Conservation (phyloP, 2,797 vertebrate genomes). For the Taenioides sp. region DNA sequence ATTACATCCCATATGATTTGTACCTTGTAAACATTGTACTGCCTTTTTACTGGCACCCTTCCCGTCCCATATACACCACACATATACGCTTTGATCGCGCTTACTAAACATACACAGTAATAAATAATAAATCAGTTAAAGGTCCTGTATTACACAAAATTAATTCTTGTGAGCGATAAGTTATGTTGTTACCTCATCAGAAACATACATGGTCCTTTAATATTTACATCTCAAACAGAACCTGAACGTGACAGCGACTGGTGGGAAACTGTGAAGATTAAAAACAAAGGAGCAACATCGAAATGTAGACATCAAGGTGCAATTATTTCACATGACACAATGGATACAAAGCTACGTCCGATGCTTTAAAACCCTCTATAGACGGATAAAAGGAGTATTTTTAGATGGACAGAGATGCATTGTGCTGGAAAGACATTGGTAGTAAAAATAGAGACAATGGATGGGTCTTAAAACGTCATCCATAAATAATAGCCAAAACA, state of each 20-base stretch:
- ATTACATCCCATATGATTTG: slow-evolving; percentile 21
- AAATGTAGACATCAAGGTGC: slow-evolving; percentile 47
- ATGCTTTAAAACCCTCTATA: slow-evolving; percentile 32
- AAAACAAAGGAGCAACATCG: slow-evolving; percentile 28
- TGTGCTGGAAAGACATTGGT: neutral
- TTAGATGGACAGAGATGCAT: slow-evolving; percentile 30
- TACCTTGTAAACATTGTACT: slow-evolving; percentile 25
- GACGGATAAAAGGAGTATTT: slow-evolving; percentile 40
- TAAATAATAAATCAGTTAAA: slow-evolving; percentile 18
- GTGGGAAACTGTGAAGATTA: slow-evolving; percentile 39
- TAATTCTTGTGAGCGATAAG: too few relatives aligned
- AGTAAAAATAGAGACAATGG: slow-evolving; percentile 18
- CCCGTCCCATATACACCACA: slow-evolving; percentile 12
- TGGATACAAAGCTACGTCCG: slow-evolving; percentile 52
- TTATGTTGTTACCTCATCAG: too few relatives aligned
- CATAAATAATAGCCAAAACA: slow-evolving; percentile 26
- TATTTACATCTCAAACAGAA: slow-evolving; percentile 22
- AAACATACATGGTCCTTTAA: neutral
- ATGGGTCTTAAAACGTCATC: slow-evolving; percentile 17
- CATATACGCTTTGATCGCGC: slow-evolving; percentile 32
- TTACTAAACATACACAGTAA: slow-evolving; percentile 39
- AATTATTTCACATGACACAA: slow-evolving; percentile 43
- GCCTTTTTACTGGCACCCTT: slow-evolving; percentile 15
- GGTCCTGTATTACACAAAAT: too few relatives aligned
- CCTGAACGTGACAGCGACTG: slow-evolving; percentile 47